Base-by-base conservation (phyloP, 2,888 invertebrate genomes). In the Lasioglossum vierecki region DNA sequence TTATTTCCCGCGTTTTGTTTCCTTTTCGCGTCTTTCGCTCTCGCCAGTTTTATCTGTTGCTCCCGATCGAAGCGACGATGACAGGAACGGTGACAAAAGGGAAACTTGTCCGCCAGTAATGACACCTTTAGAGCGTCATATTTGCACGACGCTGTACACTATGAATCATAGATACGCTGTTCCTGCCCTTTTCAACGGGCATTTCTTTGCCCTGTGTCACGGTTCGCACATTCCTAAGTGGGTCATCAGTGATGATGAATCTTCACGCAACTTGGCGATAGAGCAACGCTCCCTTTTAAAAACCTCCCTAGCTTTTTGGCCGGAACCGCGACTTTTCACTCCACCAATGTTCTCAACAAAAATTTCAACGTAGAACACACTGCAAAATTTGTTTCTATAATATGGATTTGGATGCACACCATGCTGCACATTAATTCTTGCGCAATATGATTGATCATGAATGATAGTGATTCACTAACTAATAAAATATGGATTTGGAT, bases 41-140 rank as follows among this genome's bases (percentile, higher is more conserved):
- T 35, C 41, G 68, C 63, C 26, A 26, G 30, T 13, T 79, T 73
- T 79, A 63, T 73, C 79, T 79, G 72, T 60, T 78, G 49, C 60
- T 72, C 71, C 53, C 72, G 60, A 72, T 72, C 79, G 60, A 72
- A 57, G 60, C 5, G 44, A n/a, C 68, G 68, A 68, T 11, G 68
- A 68, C 68, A 68, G 39, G 68, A 11, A 22, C 72, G n/a, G 70
- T 63, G 76, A 66, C 76, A 79, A 57, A 79, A 30, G 71, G 26
- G 72, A 44, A 60, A 41, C 71, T 49, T 41, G 79, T 49, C 53
- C 70, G 78, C 53, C 46, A 41, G 63, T 76, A 76, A 76, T 76
- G 66, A 46, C 63, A 60, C 44, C 76, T 60, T 66, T 44, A 46
- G 63, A 41, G 76, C 44, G 44, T 41, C 76, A 35, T 41, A 66